Conservation (phyloP, 2,888 invertebrate species). For the Eremobia ochroleuca region DNA sequence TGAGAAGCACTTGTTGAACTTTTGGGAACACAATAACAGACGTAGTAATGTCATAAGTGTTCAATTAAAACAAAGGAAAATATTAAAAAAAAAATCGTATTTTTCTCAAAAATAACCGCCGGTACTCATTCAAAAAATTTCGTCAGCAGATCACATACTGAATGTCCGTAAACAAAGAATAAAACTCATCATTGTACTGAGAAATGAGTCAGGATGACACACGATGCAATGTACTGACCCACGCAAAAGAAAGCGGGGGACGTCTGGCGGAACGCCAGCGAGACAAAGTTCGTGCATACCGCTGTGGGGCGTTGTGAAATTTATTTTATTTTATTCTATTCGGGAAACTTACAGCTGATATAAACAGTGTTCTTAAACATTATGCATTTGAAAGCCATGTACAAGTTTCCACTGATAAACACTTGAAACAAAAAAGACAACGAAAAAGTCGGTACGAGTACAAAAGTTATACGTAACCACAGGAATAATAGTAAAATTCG, state of each 20-base stretch:
- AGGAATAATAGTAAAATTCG: not conserved
- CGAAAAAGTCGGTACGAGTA: no score
- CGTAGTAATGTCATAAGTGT: no score
- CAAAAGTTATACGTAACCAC: no score
- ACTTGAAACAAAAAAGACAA: no score
- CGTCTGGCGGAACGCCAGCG: slow-evolving; percentile 26
- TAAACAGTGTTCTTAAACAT: no score
- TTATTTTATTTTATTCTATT: slow-evolving; percentile 2
- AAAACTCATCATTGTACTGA: slow-evolving; percentile 11
- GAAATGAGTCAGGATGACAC: slow-evolving; percentile 40
- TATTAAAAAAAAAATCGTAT: not conserved
- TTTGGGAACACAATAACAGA: not conserved
- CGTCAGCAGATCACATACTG: not conserved
- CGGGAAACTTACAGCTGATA: no score
- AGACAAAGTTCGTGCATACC: slow-evolving; percentile 13
- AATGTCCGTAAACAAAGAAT: slow-evolving; percentile 47
- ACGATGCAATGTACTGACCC: slow-evolving; percentile 21
- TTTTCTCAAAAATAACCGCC: not conserved
- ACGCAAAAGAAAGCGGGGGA: slow-evolving; percentile 36
- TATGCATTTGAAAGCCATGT: no score
- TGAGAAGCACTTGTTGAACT: not conserved
- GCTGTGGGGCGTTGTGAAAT: slow-evolving; percentile 17
- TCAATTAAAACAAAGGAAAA: not conserved
- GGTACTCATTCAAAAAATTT: not conserved
- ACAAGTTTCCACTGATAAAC: no score